Conservation (phyloP, 2,797 vertebrate genomes). For the Paratrypauchen microcephalus region DNA sequence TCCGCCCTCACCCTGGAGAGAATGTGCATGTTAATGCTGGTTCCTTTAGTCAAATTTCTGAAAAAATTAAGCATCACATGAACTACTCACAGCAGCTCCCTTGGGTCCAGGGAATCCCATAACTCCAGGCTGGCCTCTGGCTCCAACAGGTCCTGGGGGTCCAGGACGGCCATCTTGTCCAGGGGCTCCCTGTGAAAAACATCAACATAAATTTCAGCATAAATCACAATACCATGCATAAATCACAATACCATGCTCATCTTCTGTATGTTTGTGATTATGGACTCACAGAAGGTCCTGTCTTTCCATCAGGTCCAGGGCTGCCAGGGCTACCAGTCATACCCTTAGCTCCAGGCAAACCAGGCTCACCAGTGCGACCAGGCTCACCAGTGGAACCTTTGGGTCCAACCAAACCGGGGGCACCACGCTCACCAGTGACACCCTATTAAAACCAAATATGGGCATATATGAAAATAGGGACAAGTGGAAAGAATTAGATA, state of each 20-base stretch:
- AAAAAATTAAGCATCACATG: background rate
- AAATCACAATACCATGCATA: background rate
- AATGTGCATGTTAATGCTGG: background rate
- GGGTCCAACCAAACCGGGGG: conserved; percentile 85
- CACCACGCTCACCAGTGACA: conserved; percentile 92
- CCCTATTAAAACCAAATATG: conserved; percentile 74
- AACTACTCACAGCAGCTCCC: conserved; percentile 88
- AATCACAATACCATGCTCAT: background rate
- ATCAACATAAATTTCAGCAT: background rate
- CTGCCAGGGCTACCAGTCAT: conserved; percentile 97
- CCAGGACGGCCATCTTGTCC: conserved; percentile 96
- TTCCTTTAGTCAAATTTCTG: background rate
- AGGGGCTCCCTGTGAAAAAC: conserved; percentile 79
- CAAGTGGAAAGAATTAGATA: background rate
- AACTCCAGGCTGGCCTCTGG: conserved; percentile 94
- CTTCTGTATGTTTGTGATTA: background rate
- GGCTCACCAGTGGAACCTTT: conserved; percentile 91
- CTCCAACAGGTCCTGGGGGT: conserved; percentile 91
- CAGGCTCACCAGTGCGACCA: conserved; percentile 92
- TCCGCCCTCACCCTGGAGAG: conserved; percentile 86
- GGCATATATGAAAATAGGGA: conserved; percentile 9
- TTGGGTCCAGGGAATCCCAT: conserved; percentile 99
- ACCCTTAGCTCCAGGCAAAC: conserved; percentile 86
- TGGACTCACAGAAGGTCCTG: conserved; percentile 89
- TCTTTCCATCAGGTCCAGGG: conserved; percentile 96